Base-by-base conservation (phyloP, 2,797 vertebrate species). In the Ptychobarbus kaznakovi region DNA sequence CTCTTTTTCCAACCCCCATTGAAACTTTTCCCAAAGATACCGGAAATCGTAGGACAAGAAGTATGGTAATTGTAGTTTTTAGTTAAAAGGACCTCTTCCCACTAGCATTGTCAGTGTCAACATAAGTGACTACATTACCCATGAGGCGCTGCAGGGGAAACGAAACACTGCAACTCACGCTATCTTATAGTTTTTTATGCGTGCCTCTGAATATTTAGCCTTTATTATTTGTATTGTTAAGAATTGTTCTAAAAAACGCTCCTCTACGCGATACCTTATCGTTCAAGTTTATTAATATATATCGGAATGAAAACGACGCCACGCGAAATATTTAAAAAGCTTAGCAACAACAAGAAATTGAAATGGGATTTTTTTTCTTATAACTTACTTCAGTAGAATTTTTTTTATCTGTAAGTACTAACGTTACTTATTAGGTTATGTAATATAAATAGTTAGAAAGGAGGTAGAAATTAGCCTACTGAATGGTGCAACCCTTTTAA, bases 61-160 rank as follows among this genome's bases (percentile, higher is more conserved):
- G 92, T 87, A 87, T 88, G 95, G 95, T 94, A 89, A 75, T 91
- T 92, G 95, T 95, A 96, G 95, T 96, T 92, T 89, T 82, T 58
- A 20, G 1, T n/a, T 20, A 66, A 81, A 81, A 42, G 83, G 81
- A 81, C 85, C 83, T 69, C 70, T 61, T 11, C 63, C 58, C 77
- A 25, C 81, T 40, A 73, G 51, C 9, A 73, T 85, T 88, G 87
- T 87, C 70, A 35, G 15, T 49, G 0, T 51, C 84, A 87, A 11
- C 2, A 25, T 5, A 65, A 28, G 25, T 38, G 76, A 96, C 95
- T 93, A 32, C 93, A 94, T 53, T 93, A 92, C 94, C 95, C 94
- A 92, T 1, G 86, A 93, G 81, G 89, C 94, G 72, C 87, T 92
- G 92, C 80, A 58, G 73, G 84, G 87, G 85, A 87, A 89, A 69